phyloP scores from a whole-genome alignment of 2,888 invertebrate species.

The Nemotelus pantherinus region DNA sequence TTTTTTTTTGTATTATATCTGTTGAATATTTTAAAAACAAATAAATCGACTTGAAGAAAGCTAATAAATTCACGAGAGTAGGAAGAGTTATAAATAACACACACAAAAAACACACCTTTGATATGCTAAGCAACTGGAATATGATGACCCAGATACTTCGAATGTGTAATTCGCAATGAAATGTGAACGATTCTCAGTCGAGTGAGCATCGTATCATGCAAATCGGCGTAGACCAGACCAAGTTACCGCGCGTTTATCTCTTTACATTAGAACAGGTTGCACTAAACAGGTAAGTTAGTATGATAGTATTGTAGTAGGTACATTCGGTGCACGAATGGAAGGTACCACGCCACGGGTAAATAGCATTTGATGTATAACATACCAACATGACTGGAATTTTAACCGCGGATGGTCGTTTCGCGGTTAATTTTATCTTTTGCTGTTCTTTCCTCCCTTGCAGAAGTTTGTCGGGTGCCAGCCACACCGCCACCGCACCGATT shows the following conservation, averaged over 20 bases:
- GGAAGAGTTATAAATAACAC: neutral
- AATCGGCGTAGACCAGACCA: neutral
- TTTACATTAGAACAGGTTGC: constrained; percentile 6
- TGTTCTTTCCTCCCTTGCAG: neutral
- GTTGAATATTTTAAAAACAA: no score
- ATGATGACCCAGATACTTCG: constrained; percentile 30
- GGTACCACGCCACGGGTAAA: no score
- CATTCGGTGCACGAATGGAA: no score
- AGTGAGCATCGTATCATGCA: constrained; percentile 14
- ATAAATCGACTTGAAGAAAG: neutral
- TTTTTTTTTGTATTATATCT: no score
- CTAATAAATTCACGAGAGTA: neutral
- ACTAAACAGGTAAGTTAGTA: neutral
- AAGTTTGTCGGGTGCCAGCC: neutral
- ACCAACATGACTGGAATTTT: neutral
- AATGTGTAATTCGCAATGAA: constrained; percentile 36
- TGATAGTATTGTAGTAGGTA: no score
- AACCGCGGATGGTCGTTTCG: neutral
- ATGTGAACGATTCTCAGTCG: constrained; percentile 31
- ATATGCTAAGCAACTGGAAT: neutral
- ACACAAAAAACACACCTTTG: no score
- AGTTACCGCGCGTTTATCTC: neutral
- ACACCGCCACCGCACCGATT: neutral
- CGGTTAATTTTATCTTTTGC: constrained; percentile 26
- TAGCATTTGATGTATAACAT: no score